phyloP scores from a whole-genome alignment of 2,888 invertebrate genomes.

The Parasteatoda lunata region DNA sequence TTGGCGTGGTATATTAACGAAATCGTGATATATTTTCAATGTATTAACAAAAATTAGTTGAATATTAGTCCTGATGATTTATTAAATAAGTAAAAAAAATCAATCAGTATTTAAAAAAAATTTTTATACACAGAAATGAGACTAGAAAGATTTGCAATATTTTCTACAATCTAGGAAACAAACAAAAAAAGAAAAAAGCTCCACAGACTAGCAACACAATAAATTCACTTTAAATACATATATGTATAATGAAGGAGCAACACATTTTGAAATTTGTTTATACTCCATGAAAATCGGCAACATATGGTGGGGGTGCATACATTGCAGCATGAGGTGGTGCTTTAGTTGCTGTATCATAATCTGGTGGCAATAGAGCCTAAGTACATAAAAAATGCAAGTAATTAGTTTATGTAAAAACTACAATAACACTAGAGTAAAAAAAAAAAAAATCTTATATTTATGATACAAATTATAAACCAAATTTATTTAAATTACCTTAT shows the following conservation, averaged over 20 bases:
- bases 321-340: conserved; percentile 74
- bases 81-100: too few relatives aligned
- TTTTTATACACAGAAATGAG: conserved; percentile 4
- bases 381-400: neutral
- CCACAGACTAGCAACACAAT: conserved; percentile 38
- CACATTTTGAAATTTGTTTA: conserved; percentile 11
- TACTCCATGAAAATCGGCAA: conserved; percentile 60
- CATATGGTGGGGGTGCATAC: conserved; percentile 72
- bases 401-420: neutral
- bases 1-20: too few relatives aligned
- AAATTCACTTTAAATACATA: conserved; percentile 4
- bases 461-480: neutral
- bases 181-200: conserved; percentile 4
- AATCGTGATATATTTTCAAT: too few relatives aligned
- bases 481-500: too few relatives aligned
- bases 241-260: neutral
- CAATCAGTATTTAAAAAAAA: neutral
- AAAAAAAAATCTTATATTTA: neutral
- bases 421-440: neutral
- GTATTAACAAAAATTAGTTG: too few relatives aligned
- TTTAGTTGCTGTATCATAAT: conserved; percentile 75
- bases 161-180: conserved; percentile 16
- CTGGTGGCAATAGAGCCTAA: conserved; percentile 73
- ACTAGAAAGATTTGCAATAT: conserved; percentile 22
- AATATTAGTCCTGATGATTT: too few relatives aligned